Evolutionary conservation across 2,888 invertebrate species (phyloP).

Genomic region (Tholera decimalis): DNA sequence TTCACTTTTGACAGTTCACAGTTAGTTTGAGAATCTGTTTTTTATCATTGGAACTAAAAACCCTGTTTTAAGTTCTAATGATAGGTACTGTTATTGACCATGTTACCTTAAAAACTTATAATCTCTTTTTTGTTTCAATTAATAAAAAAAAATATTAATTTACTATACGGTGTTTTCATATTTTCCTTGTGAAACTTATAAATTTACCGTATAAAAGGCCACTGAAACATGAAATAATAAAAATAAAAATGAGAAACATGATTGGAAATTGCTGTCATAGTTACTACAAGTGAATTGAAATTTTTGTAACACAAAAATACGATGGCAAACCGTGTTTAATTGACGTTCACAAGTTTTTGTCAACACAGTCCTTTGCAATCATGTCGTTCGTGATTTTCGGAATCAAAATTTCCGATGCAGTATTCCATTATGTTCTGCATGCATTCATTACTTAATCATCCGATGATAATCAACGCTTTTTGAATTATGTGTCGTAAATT

Average conservation of each 20-base stretch:
- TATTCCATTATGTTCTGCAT: constrained; percentile 22
- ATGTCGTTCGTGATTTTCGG: constrained; percentile 25
- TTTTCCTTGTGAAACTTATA: not conserved
- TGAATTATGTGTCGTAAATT: constrained; percentile 38
- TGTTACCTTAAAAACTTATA: too few relatives aligned
- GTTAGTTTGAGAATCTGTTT: not conserved
- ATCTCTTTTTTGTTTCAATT: too few relatives aligned
- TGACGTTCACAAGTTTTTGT: constrained; percentile 27
- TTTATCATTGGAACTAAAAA: too few relatives aligned
- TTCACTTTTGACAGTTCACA: not conserved
- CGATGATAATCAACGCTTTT: constrained; percentile 43
- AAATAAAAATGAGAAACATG: not conserved
- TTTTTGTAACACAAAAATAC: constrained; percentile 4
- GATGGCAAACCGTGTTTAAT: constrained; percentile 9
- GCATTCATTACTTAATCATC: constrained; percentile 43
- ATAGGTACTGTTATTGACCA: too few relatives aligned
- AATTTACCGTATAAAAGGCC: too few relatives aligned
- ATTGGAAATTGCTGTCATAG: not conserved
- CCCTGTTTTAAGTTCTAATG: too few relatives aligned
- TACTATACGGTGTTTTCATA: not conserved
- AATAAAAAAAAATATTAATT: too few relatives aligned
- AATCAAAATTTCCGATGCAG: constrained; percentile 11
- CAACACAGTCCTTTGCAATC: constrained; percentile 20
- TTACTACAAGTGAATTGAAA: constrained; percentile 7
- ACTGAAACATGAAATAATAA: constrained; percentile 3